Percentiles rank a stretch among this genome's conserved stretches.
Conservation (phyloP, 2,113 vertebrate species). For the Pelecanoides urinatrix region DNA sequence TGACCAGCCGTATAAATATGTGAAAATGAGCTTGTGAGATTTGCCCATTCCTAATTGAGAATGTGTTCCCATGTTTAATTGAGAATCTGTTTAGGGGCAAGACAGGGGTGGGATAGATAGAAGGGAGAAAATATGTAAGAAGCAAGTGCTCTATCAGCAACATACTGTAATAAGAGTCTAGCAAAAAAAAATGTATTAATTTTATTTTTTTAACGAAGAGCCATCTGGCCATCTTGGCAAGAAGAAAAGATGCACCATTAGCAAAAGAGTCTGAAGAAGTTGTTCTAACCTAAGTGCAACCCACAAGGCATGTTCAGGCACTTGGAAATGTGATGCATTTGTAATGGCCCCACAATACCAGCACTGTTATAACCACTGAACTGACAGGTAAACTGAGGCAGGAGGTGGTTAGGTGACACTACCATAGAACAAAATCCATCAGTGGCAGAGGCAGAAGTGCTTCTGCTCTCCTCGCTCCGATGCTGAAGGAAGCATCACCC, state of each 20-base stretch:
- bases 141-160: conserved; percentile 18
- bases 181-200: not conserved
- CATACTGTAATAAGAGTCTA: not conserved
- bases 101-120: not conserved
- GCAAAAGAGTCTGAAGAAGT: not conserved
- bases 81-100: conserved; percentile 56
- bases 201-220: conserved; percentile 13
- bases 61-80: conserved; percentile 43
- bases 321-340: not conserved
- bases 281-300: not conserved
- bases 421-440: not conserved
- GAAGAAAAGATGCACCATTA: not conserved
- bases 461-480: not conserved
- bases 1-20: conserved; percentile 40
- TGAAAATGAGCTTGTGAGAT: conserved; percentile 4
- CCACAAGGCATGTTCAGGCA: not conserved
- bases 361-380: not conserved
- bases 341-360: not conserved
- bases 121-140: conserved; percentile 43
- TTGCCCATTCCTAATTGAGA: conserved; percentile 47
- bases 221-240: conserved; percentile 59
- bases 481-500: not conserved
- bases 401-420: not conserved
- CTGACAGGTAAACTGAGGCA: not conserved
- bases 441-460: not conserved